Conservation (phyloP, 1,140 invertebrate genomes). For the Saxidomus purpurata region DNA sequence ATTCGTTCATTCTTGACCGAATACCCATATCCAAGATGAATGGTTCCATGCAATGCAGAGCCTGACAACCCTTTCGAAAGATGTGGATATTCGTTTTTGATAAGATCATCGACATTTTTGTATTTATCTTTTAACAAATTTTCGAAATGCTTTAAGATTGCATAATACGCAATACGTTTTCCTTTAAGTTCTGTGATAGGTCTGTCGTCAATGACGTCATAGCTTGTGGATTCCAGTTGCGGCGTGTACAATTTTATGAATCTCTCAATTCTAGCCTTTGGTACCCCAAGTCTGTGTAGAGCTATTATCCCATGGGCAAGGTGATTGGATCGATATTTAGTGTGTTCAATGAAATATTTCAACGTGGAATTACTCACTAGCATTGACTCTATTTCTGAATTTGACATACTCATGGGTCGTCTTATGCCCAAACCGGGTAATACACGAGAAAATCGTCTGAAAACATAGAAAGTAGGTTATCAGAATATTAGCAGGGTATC, state of each 20-base stretch:
- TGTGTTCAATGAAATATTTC: slow-evolving; percentile 50
- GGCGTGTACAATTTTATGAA: slow-evolving; percentile 44
- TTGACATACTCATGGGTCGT: neutral
- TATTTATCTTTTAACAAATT: slow-evolving; percentile 12
- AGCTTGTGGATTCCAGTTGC: neutral
- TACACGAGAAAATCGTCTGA: neutral
- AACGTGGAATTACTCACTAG: slow-evolving; percentile 5
- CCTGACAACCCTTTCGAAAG: slow-evolving; percentile 33
- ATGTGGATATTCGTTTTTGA: slow-evolving; percentile 47
- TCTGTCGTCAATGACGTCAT: slow-evolving; percentile 7
- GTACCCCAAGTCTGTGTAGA: slow-evolving; percentile 29
- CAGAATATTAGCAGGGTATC: no score
- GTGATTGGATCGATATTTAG: slow-evolving; percentile 31
- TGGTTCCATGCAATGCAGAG: slow-evolving; percentile 55
- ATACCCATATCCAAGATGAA: slow-evolving; percentile 55
- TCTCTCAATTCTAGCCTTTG: neutral
- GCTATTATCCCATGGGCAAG: slow-evolving; percentile 47
- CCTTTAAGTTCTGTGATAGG: slow-evolving; percentile 29
- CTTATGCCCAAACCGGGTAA: neutral
- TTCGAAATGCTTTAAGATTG: slow-evolving; percentile 33
- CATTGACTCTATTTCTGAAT: neutral
- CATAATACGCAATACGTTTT: slow-evolving; percentile 44
- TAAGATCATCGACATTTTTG: slow-evolving; percentile 33
- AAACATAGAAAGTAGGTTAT: neutral
- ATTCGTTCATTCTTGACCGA: neutral